phyloP scores from a whole-genome alignment of 2,113 vertebrate genomes.

The Thermophis baileyi region DNA sequence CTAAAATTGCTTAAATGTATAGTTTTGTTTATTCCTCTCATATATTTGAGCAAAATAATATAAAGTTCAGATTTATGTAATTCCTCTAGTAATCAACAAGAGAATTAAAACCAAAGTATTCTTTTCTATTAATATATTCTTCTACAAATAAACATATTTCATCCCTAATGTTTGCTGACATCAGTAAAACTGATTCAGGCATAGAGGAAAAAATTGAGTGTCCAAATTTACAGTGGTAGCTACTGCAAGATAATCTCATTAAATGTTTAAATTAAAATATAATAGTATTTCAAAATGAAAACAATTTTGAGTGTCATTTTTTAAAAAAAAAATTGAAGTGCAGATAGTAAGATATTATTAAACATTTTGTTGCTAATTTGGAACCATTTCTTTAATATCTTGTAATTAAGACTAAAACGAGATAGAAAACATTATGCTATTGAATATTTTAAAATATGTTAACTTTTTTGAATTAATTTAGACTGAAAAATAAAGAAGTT shows the following conservation, averaged over 20 bases:
- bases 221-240: not conserved
- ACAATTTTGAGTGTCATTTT: not conserved
- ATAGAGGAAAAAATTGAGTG: slow-evolving; percentile 18
- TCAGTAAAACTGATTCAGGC: slow-evolving; percentile 12
- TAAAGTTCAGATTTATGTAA: not conserved
- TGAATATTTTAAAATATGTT: not conserved
- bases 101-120: not conserved
- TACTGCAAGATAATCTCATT: not conserved
- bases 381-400: not conserved
- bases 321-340: not conserved
- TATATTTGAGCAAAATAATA: not conserved
- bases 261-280: not conserved
- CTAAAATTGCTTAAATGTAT: not conserved
- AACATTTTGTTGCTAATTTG: not conserved
- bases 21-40: not conserved
- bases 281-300: not conserved
- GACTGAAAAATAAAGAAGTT: slow-evolving; percentile 22
- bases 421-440: not conserved
- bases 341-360: not conserved
- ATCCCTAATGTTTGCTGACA: slow-evolving; percentile 10
- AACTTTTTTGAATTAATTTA: not conserved
- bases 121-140: slow-evolving; percentile 3
- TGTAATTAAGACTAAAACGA: not conserved
- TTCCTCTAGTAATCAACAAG: slow-evolving; percentile 8
- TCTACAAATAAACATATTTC: slow-evolving; percentile 24